A percentile compares a stretch with the other conserved stretches of the same genome.
These are phyloP conservation scores for Suricata suricatta DNA, from an alignment of 2,113 vertebrate species.

Conservation along the genomic window DNA sequence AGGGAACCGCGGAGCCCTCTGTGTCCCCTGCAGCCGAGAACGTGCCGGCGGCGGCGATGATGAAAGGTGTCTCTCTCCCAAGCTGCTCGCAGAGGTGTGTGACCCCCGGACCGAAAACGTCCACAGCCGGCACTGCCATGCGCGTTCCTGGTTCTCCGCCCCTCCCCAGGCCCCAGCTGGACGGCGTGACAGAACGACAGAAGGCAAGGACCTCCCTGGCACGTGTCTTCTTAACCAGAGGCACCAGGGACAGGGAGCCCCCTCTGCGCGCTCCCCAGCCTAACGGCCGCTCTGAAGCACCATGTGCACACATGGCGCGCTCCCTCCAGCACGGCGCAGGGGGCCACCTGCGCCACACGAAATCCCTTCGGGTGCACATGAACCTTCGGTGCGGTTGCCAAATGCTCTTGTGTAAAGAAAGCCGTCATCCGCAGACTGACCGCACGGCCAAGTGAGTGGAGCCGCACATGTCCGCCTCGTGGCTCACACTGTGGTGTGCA, in stretches of 20 bases:
- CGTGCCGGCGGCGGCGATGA: accelerated
- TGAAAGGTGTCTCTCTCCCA: background rate
- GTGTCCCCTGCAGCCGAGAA: background rate
- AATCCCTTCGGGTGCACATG: background rate
- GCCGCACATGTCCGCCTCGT: background rate
- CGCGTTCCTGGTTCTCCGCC: background rate
- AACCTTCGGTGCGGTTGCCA: conserved; percentile 13
- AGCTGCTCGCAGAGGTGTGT: accelerated
- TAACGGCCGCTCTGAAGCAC: no score
- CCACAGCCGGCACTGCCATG: background rate
- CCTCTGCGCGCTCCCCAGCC: background rate
- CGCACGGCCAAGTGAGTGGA: background rate
- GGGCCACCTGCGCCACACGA: background rate
- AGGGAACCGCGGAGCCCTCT: background rate
- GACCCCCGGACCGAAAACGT: background rate
- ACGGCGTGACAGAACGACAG: conserved; percentile 53
- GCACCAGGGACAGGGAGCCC: conserved; percentile 22
- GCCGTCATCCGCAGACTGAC: background rate
- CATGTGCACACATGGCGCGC: background rate
- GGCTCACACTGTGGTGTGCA: background rate
- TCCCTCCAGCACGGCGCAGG: background rate
- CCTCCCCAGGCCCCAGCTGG: conserved; percentile 47
- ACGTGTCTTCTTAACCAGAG: conserved; percentile 61
- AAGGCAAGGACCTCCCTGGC: conserved; percentile 42
- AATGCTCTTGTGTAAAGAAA: background rate